Evolutionary conservation across 2,113 vertebrate genomes (phyloP).

Genomic region (Potamarius usumacintae): DNA sequence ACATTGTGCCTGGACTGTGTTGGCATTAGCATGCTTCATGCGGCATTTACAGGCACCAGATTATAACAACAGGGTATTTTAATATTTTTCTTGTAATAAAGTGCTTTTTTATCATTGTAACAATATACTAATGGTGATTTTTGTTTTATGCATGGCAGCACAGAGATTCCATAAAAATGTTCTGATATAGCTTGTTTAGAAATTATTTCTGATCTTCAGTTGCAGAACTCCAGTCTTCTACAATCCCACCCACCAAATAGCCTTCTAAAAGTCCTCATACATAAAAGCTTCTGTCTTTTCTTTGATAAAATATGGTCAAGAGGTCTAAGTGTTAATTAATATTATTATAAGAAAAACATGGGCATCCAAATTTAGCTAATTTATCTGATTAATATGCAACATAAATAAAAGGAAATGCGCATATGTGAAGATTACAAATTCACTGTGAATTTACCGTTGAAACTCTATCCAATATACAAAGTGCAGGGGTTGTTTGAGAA

Average conservation of each 20-base stretch:
- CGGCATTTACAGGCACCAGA: neutral
- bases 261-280: neutral
- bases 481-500: neutral
- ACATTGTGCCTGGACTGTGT: neutral
- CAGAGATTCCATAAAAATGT: no score
- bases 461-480: no score
- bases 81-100: neutral
- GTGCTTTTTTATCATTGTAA: no score
- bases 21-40: neutral
- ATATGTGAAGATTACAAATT: neutral
- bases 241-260: neutral
- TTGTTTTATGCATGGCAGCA: no score
- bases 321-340: neutral
- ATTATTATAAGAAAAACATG: neutral
- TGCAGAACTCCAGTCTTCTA: neutral
- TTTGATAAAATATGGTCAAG: no score
- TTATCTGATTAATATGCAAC: neutral
- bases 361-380: neutral
- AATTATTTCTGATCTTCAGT: no score
- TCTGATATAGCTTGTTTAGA: no score
- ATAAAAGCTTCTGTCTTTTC: neutral
- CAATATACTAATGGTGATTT: no score
- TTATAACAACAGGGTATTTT: neutral
- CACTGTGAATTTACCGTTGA: no score
- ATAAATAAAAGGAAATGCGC: neutral